Conservation (phyloP, 1,140 invertebrate species). For the Asbolus verrucosus region DNA sequence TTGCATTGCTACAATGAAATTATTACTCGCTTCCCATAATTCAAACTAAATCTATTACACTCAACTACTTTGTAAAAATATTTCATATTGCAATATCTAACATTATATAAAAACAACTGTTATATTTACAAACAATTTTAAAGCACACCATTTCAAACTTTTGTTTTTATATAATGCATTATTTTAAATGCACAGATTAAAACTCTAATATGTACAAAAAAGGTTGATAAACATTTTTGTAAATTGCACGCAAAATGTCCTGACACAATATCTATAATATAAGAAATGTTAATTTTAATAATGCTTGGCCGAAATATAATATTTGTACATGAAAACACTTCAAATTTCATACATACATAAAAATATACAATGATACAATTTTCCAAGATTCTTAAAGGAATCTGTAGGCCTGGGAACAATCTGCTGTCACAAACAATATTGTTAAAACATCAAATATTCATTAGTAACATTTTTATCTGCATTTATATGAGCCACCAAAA, state of each 20-base stretch:
- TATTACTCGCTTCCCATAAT: not conserved
- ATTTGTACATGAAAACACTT: constrained; percentile 27
- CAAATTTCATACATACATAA: not conserved
- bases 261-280: constrained; percentile 36
- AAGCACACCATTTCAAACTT: not conserved
- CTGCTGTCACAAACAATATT: not conserved
- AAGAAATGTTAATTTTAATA: constrained; percentile 24
- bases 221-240: constrained; percentile 28
- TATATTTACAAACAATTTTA: constrained; percentile 23
- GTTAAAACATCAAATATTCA: constrained; percentile 2
- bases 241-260: constrained; percentile 41
- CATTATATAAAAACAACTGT: constrained; percentile 42
- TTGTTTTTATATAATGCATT: constrained; percentile 32
- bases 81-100: constrained; percentile 35
- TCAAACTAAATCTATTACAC: constrained; percentile 32
- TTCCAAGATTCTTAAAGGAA: constrained; percentile 1
- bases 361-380: constrained; percentile 18
- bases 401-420: constrained; percentile 35
- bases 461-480: not conserved
- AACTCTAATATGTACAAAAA: constrained; percentile 39
- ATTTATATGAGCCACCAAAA: constrained; percentile 24
- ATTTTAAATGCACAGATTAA: constrained; percentile 36
- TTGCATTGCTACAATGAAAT: constrained; percentile 4
- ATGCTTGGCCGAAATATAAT: constrained; percentile 18
- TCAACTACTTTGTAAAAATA: constrained; percentile 36